A percentile compares a stretch with the other conserved stretches of the same genome.
These are phyloP conservation scores for Pyrocoelia pectoralis DNA, from an alignment of 2,888 invertebrate genomes.

Conservation along the genomic window DNA sequence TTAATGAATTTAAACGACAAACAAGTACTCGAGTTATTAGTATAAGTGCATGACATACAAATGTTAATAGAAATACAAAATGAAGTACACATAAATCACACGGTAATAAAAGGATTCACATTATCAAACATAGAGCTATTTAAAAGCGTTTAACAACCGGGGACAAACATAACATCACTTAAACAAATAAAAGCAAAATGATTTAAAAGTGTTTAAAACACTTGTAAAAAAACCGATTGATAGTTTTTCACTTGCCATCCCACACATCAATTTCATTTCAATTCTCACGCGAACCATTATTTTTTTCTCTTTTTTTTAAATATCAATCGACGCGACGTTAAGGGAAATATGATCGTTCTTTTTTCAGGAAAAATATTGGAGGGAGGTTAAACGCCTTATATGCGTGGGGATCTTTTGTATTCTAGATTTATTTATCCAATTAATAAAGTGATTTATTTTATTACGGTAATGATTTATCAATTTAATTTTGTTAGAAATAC, in stretches of 20 bases:
- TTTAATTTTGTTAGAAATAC: constrained; percentile 4
- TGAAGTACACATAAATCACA: constrained; percentile 19
- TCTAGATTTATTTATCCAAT: constrained; percentile 39
- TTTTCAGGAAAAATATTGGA: no score
- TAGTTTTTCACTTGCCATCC: constrained; percentile 24
- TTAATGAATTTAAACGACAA: background rate
- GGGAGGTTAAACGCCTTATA: constrained; percentile 22
- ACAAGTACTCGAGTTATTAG: constrained; percentile 5
- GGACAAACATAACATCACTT: constrained; percentile 27
- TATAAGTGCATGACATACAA: background rate
- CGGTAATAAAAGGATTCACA: constrained; percentile 14
- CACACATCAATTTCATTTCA: constrained; percentile 15
- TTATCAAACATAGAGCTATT: constrained; percentile 25
- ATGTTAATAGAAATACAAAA: constrained; percentile 14
- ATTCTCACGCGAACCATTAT: constrained; percentile 11
- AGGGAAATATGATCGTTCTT: no score
- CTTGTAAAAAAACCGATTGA: constrained; percentile 30
- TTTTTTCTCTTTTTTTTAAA: background rate
- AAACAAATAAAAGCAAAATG: constrained; percentile 31
- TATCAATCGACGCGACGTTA: background rate
- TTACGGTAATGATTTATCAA: constrained; percentile 43
- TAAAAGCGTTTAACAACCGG: constrained; percentile 28
- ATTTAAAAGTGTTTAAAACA: constrained; percentile 31
- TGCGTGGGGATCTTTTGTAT: constrained; percentile 25
- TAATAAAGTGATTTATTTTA: constrained; percentile 46